Conservation (phyloP, 2,888 invertebrate species). For the Agrochola lychnidis region DNA sequence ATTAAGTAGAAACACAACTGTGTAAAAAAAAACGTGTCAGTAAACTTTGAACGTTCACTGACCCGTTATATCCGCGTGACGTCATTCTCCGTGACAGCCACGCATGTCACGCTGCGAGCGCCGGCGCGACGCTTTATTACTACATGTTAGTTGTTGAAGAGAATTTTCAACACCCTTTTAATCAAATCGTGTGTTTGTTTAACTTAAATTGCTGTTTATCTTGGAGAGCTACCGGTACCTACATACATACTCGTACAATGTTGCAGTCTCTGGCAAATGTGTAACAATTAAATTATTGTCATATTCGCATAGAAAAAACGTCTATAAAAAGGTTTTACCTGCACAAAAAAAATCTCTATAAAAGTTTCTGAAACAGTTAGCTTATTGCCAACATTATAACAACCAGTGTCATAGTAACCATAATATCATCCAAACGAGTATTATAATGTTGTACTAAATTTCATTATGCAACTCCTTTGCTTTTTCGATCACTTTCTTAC, state of each 20-base stretch:
- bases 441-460: no score
- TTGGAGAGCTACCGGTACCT: background rate
- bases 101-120: slow-evolving; percentile 45
- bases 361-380: no score
- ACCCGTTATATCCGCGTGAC: slow-evolving; percentile 33
- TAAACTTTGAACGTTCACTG: slow-evolving; percentile 33
- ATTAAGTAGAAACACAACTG: background rate
- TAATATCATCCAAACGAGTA: no score
- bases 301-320: no score
- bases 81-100: slow-evolving; percentile 48
- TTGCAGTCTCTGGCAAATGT: background rate
- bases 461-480: no score
- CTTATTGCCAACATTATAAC: no score
- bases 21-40: slow-evolving; percentile 9
- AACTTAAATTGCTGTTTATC: slow-evolving; percentile 6
- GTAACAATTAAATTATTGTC: background rate
- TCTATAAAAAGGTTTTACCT: no score
- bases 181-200: slow-evolving; percentile 25
- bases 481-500: no score
- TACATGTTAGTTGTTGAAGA: slow-evolving; percentile 33
- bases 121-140: slow-evolving; percentile 12
- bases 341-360: no score
- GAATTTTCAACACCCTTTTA: slow-evolving; percentile 42
- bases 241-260: background rate
- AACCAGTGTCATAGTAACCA: no score